Percentiles rank a stretch among this genome's conserved stretches.
phyloP scores from a whole-genome alignment of 2,888 invertebrate species.

The Aphelenchoides bicaudatus region DNA sequence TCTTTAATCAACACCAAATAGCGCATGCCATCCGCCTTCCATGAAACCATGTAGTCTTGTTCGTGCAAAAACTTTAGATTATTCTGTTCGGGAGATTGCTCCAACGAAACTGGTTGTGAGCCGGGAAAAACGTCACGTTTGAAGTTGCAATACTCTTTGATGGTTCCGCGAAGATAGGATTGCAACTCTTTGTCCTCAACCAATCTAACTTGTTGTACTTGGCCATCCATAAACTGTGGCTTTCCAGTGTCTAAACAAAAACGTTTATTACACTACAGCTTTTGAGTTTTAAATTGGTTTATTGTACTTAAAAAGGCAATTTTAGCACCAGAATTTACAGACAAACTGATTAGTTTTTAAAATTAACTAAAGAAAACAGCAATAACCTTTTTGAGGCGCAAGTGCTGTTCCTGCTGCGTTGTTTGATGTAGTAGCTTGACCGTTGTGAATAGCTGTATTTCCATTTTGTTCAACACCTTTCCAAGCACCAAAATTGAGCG shows the following conservation, averaged over 20 bases:
- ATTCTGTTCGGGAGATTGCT: conserved; percentile 60
- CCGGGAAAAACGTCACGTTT: conserved; percentile 80
- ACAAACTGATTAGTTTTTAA: no score
- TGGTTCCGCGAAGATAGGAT: conserved; percentile 18
- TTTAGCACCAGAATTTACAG: no score
- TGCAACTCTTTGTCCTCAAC: conserved; percentile 36
- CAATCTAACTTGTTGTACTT: conserved; percentile 35
- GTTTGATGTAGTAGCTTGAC: conserved; percentile 15
- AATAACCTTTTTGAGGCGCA: no score
- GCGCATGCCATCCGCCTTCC: conserved; percentile 98
- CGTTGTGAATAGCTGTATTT: not conserved
- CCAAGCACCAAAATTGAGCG: not conserved
- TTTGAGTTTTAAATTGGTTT: not conserved
- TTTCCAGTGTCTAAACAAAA: conserved; percentile 20
- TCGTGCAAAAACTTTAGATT: conserved; percentile 75
- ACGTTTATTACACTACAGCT: conserved; percentile 8
- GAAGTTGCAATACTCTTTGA: conserved; percentile 40
- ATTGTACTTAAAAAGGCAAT: not conserved
- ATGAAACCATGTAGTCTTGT: conserved; percentile 89
- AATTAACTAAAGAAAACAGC: no score
- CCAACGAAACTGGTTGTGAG: conserved; percentile 95
- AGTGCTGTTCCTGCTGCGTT: not conserved
- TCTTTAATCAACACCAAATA: conserved; percentile 86
- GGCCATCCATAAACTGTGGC: conserved; percentile 52
- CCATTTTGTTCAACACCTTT: not conserved